These are phyloP conservation scores for Trachythela sp. DNA, from an alignment of 64 coral and sea anemone species.

Conservation along the genomic window DNA sequence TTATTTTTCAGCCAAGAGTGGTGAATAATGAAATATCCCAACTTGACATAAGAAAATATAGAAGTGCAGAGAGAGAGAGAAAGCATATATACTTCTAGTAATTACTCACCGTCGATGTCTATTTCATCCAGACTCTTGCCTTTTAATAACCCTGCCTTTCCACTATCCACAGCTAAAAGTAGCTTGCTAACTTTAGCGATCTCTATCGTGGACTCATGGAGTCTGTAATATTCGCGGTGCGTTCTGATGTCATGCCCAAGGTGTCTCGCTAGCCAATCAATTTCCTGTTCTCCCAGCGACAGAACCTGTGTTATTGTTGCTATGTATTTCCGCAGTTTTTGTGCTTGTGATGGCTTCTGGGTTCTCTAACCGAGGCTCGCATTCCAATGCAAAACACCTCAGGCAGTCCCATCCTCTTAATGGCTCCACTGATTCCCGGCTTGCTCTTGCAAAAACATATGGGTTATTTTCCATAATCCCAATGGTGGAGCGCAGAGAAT, in stretches of 20 bases:
- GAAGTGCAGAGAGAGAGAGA: no score
- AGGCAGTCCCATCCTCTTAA: background rate
- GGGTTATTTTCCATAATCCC: background rate
- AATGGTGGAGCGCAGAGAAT: background rate
- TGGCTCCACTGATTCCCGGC: background rate
- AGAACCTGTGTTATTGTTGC: background rate
- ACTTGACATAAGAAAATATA: no score
- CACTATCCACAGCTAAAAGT: background rate
- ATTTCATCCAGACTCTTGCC: background rate
- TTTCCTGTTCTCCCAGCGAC: background rate
- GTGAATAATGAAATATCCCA: no score
- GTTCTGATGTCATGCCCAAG: background rate
- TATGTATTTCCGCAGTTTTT: slow-evolving; percentile 20
- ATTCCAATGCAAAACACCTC: background rate
- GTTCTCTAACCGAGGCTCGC: background rate
- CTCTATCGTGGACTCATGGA: background rate
- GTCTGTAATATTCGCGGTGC: background rate
- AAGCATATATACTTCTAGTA: no score
- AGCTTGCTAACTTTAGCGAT: slow-evolving; percentile 9
- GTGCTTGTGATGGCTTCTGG: background rate
- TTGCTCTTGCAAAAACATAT: background rate
- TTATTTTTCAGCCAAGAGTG: no score
- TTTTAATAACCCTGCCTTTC: background rate
- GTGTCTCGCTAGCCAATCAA: background rate
- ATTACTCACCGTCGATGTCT: background rate